These are phyloP conservation scores for Cheilosia scutellata DNA, from an alignment of 2,888 invertebrate species.

Conservation along the genomic window DNA sequence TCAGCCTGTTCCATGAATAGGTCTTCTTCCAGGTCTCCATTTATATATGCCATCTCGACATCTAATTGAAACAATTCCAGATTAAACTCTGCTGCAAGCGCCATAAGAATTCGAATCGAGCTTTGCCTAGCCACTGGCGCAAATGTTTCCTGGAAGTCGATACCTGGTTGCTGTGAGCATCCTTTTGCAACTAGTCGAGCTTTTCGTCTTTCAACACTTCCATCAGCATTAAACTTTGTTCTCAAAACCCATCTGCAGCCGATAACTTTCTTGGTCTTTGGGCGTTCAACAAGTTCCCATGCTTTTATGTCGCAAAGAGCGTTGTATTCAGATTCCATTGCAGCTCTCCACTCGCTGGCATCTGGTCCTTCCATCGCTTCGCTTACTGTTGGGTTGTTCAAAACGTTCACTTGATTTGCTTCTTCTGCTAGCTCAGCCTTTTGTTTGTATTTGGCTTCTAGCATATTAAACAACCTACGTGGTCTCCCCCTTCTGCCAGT, in stretches of 20 bases:
- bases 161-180: constrained; percentile 46
- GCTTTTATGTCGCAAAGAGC: constrained; percentile 16
- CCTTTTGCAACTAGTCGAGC: constrained; percentile 61
- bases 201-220: constrained; percentile 26
- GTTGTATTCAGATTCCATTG: background rate
- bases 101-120: constrained; percentile 47
- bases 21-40: constrained; percentile 13
- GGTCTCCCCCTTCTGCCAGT: background rate
- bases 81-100: background rate
- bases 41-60: constrained; percentile 55
- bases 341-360: background rate
- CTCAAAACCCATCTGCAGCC: constrained; percentile 52
- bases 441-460: constrained; percentile 3
- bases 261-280: constrained; percentile 15
- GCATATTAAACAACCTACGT: constrained; percentile 6
- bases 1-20: constrained; percentile 35
- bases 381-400: background rate
- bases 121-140: constrained; percentile 47
- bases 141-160: constrained; percentile 7
- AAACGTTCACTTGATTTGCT: background rate
- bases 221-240: constrained; percentile 50
- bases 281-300: constrained; percentile 52
- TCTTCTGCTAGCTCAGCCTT: constrained; percentile 15
- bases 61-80: constrained; percentile 25
- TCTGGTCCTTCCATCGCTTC: background rate